Base-by-base conservation (phyloP, 37 sponge, comb jelly and placozoan species). In the Halisarca cf. caerulea region DNA sequence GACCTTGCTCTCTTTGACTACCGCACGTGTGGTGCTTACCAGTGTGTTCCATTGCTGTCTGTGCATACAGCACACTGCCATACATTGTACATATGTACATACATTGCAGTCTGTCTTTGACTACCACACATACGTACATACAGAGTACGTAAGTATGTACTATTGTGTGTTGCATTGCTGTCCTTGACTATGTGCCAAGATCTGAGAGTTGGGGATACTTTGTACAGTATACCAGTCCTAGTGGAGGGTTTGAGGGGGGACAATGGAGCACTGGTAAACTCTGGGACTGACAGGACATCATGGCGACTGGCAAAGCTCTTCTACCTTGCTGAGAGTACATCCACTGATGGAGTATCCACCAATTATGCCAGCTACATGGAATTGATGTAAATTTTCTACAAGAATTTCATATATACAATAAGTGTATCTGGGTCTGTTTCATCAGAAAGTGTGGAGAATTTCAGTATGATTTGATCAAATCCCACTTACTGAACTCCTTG, bases 221-320 rank as follows among this genome's bases (percentile, higher is more conserved):
- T 74, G 77, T 74, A 74, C 44, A 74, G 77, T 41, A 40, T 74
- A 32, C 77, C 77, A 14, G 77, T 74, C 25, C 44, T 74, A 40
- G 38, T 44, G 45, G 45, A 43, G 32, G 77, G 45, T 21, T 74
- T 9, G 21, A 23, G 42, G 25, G 24, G 77, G 18, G 77, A 37
- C 23, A 3, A 20, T 36, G 77, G 77, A 17, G 24, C 25, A 36
- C 42, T 39, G 24, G 45, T 74, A 11, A 74, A 74, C 7, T 9
- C 24, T 33, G 85, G 66, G 17, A 27, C 58, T 51, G 85, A 91
- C 38, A 18, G 33, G 15, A 66, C 81, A 5, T 20, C 1, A 38
- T 91, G 91, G 91, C 89, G 84, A 83, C 61, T 86, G 18, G 89
- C 85, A 32, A 72, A 80, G 40, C 72, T 85, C 36, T 88, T 92